Evolutionary conservation across 2,888 invertebrate genomes (phyloP).

Genomic region (Oscheius sp.): DNA sequence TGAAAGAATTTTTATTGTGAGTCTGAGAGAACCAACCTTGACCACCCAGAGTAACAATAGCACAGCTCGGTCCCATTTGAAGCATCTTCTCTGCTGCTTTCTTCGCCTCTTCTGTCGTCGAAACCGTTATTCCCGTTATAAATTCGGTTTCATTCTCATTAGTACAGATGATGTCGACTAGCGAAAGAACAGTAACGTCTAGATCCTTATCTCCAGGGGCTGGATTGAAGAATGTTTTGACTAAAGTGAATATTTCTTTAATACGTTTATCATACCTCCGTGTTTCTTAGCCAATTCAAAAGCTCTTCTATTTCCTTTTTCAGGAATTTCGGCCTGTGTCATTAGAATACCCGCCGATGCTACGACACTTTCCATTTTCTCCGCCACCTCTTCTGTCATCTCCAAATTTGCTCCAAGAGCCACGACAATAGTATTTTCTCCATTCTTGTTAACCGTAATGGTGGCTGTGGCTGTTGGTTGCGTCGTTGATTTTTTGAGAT

Average conservation of each 20-base stretch:
- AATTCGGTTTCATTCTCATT: conserved; percentile 81
- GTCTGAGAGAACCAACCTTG: background rate
- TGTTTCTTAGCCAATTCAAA: conserved; percentile 74
- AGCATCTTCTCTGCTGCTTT: conserved; percentile 57
- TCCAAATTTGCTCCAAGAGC: conserved; percentile 85
- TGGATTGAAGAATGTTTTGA: conserved; percentile 87
- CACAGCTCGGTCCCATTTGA: conserved; percentile 56
- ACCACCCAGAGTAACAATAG: conserved; percentile 64
- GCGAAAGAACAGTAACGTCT: conserved; percentile 76
- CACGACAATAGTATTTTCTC: conserved; percentile 91
- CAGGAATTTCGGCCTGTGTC: conserved; percentile 83
- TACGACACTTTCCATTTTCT: conserved; percentile 72
- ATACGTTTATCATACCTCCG: too few relatives aligned
- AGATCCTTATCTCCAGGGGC: conserved; percentile 83
- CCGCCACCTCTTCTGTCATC: conserved; percentile 78
- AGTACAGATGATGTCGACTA: conserved; percentile 86
- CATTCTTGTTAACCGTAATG: conserved; percentile 83
- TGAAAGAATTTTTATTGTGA: conserved; percentile 71
- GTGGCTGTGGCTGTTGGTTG: conserved; percentile 86
- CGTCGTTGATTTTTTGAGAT: conserved; percentile 39
- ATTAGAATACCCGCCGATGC: conserved; percentile 77
- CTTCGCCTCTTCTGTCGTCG: conserved; percentile 49
- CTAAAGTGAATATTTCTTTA: too few relatives aligned
- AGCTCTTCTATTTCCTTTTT: conserved; percentile 68
- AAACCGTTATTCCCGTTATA: conserved; percentile 54